These are phyloP conservation scores for Schizaphis graminum DNA, from an alignment of 2,888 invertebrate genomes.

Conservation along the genomic window DNA sequence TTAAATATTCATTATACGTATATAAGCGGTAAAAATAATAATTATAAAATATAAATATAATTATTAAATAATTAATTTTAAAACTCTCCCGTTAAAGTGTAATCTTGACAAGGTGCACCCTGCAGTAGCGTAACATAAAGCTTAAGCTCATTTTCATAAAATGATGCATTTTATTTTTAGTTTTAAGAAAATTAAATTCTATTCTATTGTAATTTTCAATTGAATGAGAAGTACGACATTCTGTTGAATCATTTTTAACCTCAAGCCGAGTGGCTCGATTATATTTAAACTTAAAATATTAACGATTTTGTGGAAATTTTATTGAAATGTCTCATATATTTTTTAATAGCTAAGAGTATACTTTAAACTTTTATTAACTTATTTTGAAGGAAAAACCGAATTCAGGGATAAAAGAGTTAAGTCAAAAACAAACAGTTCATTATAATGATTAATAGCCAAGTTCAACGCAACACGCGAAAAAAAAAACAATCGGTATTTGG, in stretches of 20 bases:
- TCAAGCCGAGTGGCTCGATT: neutral
- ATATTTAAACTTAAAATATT: neutral
- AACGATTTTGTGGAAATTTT: neutral
- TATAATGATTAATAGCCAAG: constrained; percentile 19
- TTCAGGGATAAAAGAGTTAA: neutral
- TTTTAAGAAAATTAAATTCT: no score
- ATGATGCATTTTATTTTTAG: no score
- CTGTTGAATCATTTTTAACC: neutral
- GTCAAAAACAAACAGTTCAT: constrained; percentile 41
- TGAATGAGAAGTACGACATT: neutral
- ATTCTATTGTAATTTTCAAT: neutral
- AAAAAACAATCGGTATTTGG: neutral
- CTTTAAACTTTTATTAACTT: neutral
- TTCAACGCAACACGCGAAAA: neutral
- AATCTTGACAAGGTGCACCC: no score
- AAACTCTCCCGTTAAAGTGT: no score
- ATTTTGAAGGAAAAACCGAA: neutral
- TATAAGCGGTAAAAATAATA: no score
- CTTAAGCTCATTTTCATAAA: no score
- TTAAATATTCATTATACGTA: no score
- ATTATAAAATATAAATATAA: no score
- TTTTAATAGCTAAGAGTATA: neutral
- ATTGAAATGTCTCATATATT: neutral
- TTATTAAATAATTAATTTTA: no score
- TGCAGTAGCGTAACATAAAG: no score